phyloP scores from a whole-genome alignment of 2,797 vertebrate species.

The Myiotriccus ornatus region DNA sequence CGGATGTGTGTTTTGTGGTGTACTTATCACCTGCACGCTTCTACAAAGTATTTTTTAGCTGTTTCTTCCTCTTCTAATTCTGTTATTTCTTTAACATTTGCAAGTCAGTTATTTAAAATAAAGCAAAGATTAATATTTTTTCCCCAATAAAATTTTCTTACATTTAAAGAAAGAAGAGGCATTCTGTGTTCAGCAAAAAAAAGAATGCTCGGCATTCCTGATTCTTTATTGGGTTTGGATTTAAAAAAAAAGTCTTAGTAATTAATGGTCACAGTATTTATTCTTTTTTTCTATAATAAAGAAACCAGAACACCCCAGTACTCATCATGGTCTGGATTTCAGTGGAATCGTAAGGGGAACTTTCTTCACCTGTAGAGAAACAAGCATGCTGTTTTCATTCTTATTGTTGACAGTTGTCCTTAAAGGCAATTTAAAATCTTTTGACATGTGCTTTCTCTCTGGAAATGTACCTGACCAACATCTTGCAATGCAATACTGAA shows the following conservation, averaged over 20 bases:
- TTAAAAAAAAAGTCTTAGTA: not conserved
- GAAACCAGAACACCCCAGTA: not conserved
- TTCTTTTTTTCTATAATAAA: not conserved
- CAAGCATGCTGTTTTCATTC: not conserved
- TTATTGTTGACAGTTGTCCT: not conserved
- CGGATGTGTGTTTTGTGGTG: not conserved
- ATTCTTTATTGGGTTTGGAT: not conserved
- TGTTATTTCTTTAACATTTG: not conserved
- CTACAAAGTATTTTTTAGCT: not conserved
- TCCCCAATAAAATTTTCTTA: not conserved
- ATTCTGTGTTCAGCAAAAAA: not conserved
- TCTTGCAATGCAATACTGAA: not conserved
- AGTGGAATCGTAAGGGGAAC: not conserved
- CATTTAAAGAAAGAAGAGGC: not conserved
- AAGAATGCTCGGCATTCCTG: not conserved
- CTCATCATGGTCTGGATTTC: not conserved
- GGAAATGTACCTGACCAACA: not conserved
- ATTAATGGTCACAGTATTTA: not conserved
- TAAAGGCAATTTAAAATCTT: not conserved
- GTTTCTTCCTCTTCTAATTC: not conserved
- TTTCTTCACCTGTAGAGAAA: not conserved
- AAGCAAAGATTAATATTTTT: not conserved
- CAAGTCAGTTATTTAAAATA: not conserved
- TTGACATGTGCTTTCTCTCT: not conserved
- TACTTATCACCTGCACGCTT: not conserved